These are phyloP conservation scores for Crossocerus cetratus DNA, from an alignment of 2,888 invertebrate genomes.

Conservation along the genomic window DNA sequence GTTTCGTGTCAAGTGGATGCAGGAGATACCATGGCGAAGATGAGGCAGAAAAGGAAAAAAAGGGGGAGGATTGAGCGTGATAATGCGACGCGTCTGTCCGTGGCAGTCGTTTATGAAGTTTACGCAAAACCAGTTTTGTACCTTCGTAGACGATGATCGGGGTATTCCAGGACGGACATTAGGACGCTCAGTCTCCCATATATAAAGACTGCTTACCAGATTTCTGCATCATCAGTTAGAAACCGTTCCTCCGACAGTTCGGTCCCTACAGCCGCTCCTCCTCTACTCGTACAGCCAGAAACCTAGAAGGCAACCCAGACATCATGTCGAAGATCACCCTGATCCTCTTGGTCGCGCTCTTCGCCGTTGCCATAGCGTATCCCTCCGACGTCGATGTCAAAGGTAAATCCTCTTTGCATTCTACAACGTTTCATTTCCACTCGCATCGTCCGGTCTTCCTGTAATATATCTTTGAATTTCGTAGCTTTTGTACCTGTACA, in stretches of 20 bases:
- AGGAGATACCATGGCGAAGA: not conserved
- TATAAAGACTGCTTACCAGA: constrained; percentile 49
- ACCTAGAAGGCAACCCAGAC: not conserved
- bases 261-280: too few species aligned
- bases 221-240: constrained; percentile 49
- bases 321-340: constrained; percentile 47
- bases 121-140: constrained; percentile 41
- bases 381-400: constrained; percentile 35
- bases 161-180: constrained; percentile 42
- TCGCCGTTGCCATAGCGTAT: constrained; percentile 50
- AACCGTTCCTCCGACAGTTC: constrained; percentile 20
- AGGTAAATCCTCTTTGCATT: too few species aligned
- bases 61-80: constrained; percentile 16
- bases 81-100: constrained; percentile 50
- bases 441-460: too few species aligned
- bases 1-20: not conserved
- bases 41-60: constrained; percentile 1
- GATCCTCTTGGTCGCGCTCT: constrained; percentile 30
- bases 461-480: too few species aligned
- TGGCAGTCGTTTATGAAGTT: constrained; percentile 15
- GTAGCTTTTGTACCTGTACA: too few species aligned
- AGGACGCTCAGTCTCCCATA: constrained; percentile 23
- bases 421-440: too few species aligned
- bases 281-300: constrained; percentile 2
- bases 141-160: constrained; percentile 38